These are phyloP conservation scores for Coelinius sp. DNA, from an alignment of 2,888 invertebrate genomes.

Conservation along the genomic window DNA sequence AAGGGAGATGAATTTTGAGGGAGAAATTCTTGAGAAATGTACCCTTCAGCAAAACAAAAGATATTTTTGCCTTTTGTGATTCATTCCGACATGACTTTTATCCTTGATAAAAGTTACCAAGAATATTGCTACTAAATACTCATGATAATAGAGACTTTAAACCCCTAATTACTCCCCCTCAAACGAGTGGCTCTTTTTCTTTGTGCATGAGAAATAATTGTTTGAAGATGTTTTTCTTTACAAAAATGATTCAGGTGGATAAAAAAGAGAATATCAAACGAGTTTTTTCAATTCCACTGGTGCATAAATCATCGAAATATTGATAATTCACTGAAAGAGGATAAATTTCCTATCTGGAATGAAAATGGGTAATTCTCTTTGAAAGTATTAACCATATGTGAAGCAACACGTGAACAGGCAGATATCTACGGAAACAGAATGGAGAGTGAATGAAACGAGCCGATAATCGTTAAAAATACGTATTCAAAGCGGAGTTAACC, in stretches of 20 bases:
- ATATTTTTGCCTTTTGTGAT: background rate
- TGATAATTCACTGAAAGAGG: too few relatives aligned
- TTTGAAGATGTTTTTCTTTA: background rate
- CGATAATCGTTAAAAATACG: constrained; percentile 11
- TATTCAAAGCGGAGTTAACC: constrained; percentile 14
- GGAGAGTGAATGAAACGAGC: constrained; percentile 30
- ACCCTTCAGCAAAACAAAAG: background rate
- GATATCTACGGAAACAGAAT: constrained; percentile 25
- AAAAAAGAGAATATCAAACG: too few relatives aligned
- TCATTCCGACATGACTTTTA: constrained; percentile 13
- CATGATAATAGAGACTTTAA: background rate
- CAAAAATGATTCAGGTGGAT: too few relatives aligned
- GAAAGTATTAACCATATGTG: constrained; percentile 23
- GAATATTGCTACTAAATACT: background rate
- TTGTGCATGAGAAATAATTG: background rate
- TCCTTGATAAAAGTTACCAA: constrained; percentile 19
- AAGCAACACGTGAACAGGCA: constrained; percentile 26
- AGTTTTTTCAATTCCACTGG: too few relatives aligned
- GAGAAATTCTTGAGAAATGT: background rate
- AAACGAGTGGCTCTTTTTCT: background rate
- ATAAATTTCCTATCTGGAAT: background rate
- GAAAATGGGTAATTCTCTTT: background rate
- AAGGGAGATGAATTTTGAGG: background rate
- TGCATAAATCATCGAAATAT: background rate
- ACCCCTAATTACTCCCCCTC: background rate